Percentiles rank a stretch among this genome's conserved stretches.
phyloP scores from a whole-genome alignment of 2,113 vertebrate species.

The Thunnus thynnus region DNA sequence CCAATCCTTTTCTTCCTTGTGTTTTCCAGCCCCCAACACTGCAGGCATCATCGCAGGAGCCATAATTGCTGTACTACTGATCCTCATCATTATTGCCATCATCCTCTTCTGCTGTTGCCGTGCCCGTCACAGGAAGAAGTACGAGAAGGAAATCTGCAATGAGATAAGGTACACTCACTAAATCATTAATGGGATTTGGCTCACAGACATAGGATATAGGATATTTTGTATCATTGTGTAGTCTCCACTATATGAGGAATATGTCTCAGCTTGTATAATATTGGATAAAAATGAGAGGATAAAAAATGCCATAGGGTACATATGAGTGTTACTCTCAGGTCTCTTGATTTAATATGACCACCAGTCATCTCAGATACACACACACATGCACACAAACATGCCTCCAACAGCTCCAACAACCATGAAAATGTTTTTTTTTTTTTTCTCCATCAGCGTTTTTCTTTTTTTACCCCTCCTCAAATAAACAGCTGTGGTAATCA shows the following conservation, averaged over 20 bases:
- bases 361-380: not conserved
- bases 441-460: constrained; percentile 71
- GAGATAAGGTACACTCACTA: constrained; percentile 90
- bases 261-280: not conserved
- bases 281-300: constrained; percentile 21
- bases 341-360: constrained; percentile 1
- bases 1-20: not conserved
- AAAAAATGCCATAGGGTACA: not conserved
- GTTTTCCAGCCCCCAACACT: constrained; percentile 88
- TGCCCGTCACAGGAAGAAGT: constrained; percentile 92
- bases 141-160: constrained; percentile 97
- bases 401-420: constrained; percentile 29
- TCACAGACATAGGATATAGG: constrained; percentile 2
- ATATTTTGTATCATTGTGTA: not conserved
- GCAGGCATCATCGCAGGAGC: constrained; percentile 89
- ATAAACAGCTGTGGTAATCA: constrained; percentile 85
- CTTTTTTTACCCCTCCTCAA: constrained; percentile 60
- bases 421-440: constrained; percentile 65
- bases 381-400: constrained; percentile 14
- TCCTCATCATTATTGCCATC: constrained; percentile 87
- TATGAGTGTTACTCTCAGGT: constrained; percentile 27
- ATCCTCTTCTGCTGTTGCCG: constrained; percentile 91
- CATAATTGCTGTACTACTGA: constrained; percentile 89
- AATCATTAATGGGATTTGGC: constrained; percentile 4
- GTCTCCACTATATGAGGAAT: constrained; percentile 13